Evolutionary conservation across 2,113 vertebrate species (phyloP), one percentile per base, ranked within the genome.

Genomic region (Falcunculus frontatus): DNA sequence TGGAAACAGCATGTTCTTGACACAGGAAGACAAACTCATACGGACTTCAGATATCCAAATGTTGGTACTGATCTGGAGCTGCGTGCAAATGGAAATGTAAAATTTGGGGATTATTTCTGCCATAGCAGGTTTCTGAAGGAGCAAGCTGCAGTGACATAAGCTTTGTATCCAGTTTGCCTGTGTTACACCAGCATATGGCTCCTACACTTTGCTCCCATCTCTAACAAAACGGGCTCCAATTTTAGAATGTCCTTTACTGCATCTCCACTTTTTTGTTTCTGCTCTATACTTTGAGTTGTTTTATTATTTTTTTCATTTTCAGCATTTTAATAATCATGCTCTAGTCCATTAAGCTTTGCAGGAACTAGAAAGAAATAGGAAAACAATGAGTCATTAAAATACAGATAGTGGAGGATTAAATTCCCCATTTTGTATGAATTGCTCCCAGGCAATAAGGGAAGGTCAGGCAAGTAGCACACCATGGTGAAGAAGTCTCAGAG

Each of bases 371-470:
- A 60, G 80, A 85, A 76, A 73, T 18, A 83, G 46, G 70, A 80
- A 74, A 83, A 94, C 75, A 96, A 39, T 80, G 93, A 96, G 46
- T 89, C 94, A 88, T 85, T 93, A 83, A 90, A 94, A 88, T 91
- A 80, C 35, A 77, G 47, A 52, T 70, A 87, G 39, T 67, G 44
- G 75, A 83, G 63, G 63, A 87, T 91, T 82, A 41, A 82, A 83
- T 65, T 93, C 50, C 44, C 27, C 74, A 2, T 91, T 80, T 82
- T 83, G 59, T 50, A 69, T 95, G 82, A 93, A 91, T 69, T 50
- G 19, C 67, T 96, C 65, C 70, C 70, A 91, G 74, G 59, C 32
- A 65, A 11, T 62, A 49, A 89, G 26, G 69, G 77, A 46, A 95
- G 90, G 82, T 62, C 87, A 96, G 52, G 49, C 62, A 76, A 85